Base-by-base conservation (phyloP, 2,888 invertebrate genomes). In the Orthonychiurus folsomi region DNA sequence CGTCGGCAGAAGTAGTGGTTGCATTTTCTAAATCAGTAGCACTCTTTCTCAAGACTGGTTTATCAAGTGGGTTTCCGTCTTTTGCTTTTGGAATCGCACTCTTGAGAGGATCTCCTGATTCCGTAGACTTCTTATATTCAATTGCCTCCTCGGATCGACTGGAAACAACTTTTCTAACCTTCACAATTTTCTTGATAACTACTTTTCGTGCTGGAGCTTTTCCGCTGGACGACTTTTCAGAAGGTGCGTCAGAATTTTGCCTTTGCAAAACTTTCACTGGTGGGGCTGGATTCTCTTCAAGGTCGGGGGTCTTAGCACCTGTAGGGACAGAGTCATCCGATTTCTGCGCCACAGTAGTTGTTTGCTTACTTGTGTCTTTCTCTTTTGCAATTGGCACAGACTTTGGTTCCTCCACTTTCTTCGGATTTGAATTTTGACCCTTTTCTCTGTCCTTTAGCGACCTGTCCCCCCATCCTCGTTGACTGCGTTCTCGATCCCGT, bases 1-100 rank as follows among this genome's bases (percentile, higher is more conserved):
- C 26, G 59, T 64, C 26, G 48, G 15, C 48, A n/a, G n/a, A n/a
- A n/a, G n/a, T 58, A 58, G 3, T 50, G 50, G 37, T 61, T 64
- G 3, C 27, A 18, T 3, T 64, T 61, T 20, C n/a, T n/a, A n/a
- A n/a, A n/a, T n/a, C 55, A 26, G 9, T 60, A 47, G 9, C 26
- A 57, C 26, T 56, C 56, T 53, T 53, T 56, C 52, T 52, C 52
- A 23, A 52, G n/a, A 20, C 52, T 12, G 52, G 52, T 52, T 20
- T 21, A 5, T 52, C 18, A n/a, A 21, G 18, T 26, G 18, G 18
- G 24, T 18, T 50, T 20, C 60, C 37, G 15, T 37, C 5, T 37
- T 37, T 37, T 37, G 9, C 9, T 37, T 15, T 15, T 37, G 37
- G 9, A 37, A 15, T 37, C 37, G 37, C 37, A 5, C n/a, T n/a